phyloP scores from a whole-genome alignment of 2,797 vertebrate species.

The Epinephelus coioides region DNA sequence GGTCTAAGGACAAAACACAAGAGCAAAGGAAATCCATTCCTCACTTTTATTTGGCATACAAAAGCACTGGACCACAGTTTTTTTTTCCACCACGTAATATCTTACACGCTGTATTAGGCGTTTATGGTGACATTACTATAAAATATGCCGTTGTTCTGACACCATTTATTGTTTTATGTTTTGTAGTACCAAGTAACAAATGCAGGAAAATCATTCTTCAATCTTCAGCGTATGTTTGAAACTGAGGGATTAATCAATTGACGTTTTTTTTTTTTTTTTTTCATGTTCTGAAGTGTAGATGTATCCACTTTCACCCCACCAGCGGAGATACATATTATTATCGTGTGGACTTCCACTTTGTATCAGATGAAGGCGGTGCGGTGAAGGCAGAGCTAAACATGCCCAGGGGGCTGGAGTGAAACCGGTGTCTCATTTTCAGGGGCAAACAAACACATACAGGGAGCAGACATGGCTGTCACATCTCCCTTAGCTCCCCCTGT shows the following conservation, averaged over 20 bases:
- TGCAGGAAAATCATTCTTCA: conserved; percentile 5
- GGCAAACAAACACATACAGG: conserved; percentile 85
- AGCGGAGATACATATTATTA: conserved; percentile 72
- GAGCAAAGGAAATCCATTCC: conserved; percentile 75
- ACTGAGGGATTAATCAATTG: conserved; percentile 50
- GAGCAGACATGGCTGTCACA: conserved; percentile 88
- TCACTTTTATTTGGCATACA: conserved; percentile 71
- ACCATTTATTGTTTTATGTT: conserved; percentile 38
- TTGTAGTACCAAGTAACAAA: conserved; percentile 23
- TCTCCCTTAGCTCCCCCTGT: conserved; percentile 83
- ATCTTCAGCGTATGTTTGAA: conserved; percentile 25
- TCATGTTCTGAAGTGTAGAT: conserved; percentile 39
- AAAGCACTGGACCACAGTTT: conserved; percentile 55
- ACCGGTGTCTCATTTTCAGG: conserved; percentile 84
- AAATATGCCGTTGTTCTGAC: conserved; percentile 37
- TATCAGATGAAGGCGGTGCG: conserved; percentile 78
- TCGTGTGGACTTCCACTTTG: conserved; percentile 78
- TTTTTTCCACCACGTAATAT: conserved; percentile 39
- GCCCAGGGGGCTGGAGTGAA: conserved; percentile 82
- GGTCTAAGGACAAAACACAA: conserved; percentile 81
- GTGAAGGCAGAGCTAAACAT: conserved; percentile 82
- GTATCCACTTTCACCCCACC: conserved; percentile 72
- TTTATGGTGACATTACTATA: conserved; percentile 53
- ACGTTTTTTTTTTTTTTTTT: conserved; percentile 16
- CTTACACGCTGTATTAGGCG: conserved; percentile 29